These are phyloP conservation scores for Chaetogeoica ovagalla DNA, from an alignment of 2,888 invertebrate genomes.

Conservation along the genomic window DNA sequence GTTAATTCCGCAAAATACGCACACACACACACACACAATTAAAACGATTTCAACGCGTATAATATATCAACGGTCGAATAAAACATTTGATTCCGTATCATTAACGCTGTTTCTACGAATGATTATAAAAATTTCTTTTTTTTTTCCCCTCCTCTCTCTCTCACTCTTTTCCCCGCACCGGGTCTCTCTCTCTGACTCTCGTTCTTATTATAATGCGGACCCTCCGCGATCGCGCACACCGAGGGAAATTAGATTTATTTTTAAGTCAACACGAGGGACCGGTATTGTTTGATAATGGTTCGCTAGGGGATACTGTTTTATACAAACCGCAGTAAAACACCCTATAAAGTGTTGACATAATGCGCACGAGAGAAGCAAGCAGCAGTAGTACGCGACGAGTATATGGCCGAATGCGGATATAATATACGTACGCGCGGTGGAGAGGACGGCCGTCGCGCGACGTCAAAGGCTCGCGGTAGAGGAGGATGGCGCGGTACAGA, in stretches of 20 bases:
- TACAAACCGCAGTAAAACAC: slow-evolving; percentile 51
- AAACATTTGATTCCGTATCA: slow-evolving; percentile 52
- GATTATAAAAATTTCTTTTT: slow-evolving; percentile 32
- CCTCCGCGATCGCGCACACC: neutral
- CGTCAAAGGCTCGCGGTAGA: neutral
- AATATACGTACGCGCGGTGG: neutral
- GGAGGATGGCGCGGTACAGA: neutral
- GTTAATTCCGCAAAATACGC: too few relatives aligned
- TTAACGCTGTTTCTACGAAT: slow-evolving; percentile 23
- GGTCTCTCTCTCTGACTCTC: slow-evolving; percentile 1
- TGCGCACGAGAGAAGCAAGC: slow-evolving; percentile 6
- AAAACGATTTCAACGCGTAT: slow-evolving; percentile 13
- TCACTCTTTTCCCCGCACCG: too few relatives aligned
- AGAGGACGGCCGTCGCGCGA: neutral
- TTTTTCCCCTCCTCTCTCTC: slow-evolving; percentile 6
- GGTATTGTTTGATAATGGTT: slow-evolving; percentile 53
- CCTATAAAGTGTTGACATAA: slow-evolving; percentile 51
- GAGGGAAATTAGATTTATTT: slow-evolving; percentile 53
- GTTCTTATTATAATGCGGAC: slow-evolving; percentile 25
- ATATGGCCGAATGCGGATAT: neutral
- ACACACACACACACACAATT: too few relatives aligned
- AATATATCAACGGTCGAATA: slow-evolving; percentile 31
- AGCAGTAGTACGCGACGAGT: neutral
- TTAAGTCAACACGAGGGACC: slow-evolving; percentile 53
- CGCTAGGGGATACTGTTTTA: slow-evolving; percentile 51